Base-by-base conservation (phyloP, 2,797 vertebrate genomes). In the Sphenodon punctatus region DNA sequence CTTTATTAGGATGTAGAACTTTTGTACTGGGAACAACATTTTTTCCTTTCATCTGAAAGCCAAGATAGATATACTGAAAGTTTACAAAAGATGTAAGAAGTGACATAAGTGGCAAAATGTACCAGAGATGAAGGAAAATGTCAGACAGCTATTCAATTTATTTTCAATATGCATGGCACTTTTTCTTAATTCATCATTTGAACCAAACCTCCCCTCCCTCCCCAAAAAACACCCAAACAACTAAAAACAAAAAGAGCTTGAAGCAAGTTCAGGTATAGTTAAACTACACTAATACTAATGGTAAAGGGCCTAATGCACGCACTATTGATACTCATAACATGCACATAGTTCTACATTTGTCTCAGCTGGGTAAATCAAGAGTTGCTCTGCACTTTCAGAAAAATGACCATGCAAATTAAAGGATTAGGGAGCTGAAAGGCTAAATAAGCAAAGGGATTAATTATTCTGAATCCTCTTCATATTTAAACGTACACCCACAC, bases 21-120 rank as follows among this genome's bases (percentile, higher is more conserved):
- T 96, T 96, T 43, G 92, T 46, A 75, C 63, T 92, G 75, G 95
- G 94, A 92, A 80, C 78, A 84, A 82, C 94, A 2, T 81, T 63
- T 82, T 94, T 97, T 63, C 96, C 95, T 86, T 97, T 97, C 36
- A 87, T 43, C 97, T 98, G 74, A 78, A n/a, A 88, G 36, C 90
- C 63, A 6, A 78, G 67, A 87, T 32, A 68, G 39, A 5, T 23
- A 23, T 2, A 74, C 2, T 32, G 11, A 58, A 69, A 67, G 7
- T 74, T 61, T 27, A 39, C n/a, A 5, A 67, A 27, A 13, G 3
- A 58, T 5, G 3, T 10, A 66, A 42, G 3, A 70, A 49, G 39
- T 25, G 60, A 2, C 27, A 4, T 73, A 9, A 74, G 13, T 49
- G 23, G 32, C 2, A 14, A 53, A 30, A 17, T 32, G 4, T 66